Conservation (phyloP, 2,113 vertebrate genomes). For the Protobothrops flavoviridis region DNA sequence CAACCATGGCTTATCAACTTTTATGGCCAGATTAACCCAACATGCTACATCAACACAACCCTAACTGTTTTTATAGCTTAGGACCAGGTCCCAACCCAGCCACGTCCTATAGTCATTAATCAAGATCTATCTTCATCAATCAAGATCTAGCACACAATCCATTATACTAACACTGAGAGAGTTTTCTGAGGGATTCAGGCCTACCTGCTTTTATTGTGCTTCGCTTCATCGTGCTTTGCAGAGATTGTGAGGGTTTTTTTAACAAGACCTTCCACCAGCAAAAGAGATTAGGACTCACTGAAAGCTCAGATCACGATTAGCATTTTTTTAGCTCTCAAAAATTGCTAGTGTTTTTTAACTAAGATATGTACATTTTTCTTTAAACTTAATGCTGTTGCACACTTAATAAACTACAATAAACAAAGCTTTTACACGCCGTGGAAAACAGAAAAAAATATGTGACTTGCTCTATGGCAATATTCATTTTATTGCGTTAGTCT, state of each 20-base stretch:
- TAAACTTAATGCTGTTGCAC: neutral
- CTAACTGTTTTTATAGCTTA: neutral
- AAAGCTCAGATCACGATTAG: neutral
- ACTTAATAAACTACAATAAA: neutral
- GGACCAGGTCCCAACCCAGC: neutral
- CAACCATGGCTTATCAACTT: neutral
- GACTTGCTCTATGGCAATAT: neutral
- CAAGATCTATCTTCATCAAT: neutral
- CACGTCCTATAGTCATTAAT: neutral
- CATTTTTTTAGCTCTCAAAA: neutral
- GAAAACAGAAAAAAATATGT: neutral
- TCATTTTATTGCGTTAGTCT: neutral
- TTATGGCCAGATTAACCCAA: neutral
- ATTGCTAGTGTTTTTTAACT: neutral
- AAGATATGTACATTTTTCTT: neutral
- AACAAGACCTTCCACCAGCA: neutral
- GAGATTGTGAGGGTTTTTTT: neutral
- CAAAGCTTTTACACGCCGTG: neutral
- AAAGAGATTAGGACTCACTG: neutral
- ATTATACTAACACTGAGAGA: too few relatives aligned
- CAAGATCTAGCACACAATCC: neutral
- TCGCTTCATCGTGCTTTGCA: neutral
- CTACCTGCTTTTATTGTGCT: neutral
- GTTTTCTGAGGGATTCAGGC: neutral
- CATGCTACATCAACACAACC: neutral